phyloP scores from a whole-genome alignment of 2,113 vertebrate species.

The Takifugu bimaculatus region DNA sequence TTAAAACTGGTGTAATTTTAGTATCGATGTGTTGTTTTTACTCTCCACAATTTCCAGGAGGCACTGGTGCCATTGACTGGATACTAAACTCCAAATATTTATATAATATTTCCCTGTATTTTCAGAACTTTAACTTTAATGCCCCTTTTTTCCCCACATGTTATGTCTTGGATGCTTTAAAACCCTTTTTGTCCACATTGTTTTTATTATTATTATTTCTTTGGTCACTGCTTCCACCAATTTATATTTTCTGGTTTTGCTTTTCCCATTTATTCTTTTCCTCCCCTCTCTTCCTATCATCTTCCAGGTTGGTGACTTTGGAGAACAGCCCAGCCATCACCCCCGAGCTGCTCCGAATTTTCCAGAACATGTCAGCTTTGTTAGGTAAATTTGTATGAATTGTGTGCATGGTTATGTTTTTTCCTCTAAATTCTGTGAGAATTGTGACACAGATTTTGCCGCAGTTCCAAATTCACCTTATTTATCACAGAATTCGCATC shows the following conservation, averaged over 20 bases:
- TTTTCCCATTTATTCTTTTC: conserved; percentile 8
- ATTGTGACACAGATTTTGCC: no score
- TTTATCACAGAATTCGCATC: no score
- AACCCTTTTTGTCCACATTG: neutral
- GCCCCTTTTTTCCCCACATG: neutral
- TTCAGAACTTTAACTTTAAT: neutral
- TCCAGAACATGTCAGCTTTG: conserved; percentile 95
- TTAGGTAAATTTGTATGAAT: conserved; percentile 78
- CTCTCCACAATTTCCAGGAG: no score
- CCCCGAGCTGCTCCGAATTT: conserved; percentile 89
- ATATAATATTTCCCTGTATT: no score
- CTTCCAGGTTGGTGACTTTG: conserved; percentile 90
- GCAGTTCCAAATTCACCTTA: no score
- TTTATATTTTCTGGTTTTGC: conserved; percentile 8
- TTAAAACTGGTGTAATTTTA: neutral
- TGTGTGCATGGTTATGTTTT: neutral
- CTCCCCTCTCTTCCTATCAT: conserved; percentile 6
- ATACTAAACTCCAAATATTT: no score
- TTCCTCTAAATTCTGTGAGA: neutral
- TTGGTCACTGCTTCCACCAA: neutral
- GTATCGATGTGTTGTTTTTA: no score
- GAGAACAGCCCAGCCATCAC: conserved; percentile 90
- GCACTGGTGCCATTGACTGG: no score
- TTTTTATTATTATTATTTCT: neutral
- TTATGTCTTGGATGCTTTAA: conserved; percentile 1